A percentile compares a stretch with the other conserved stretches of the same genome.
phyloP scores from a whole-genome alignment of 1,140 invertebrate species.

The Drosophila eugracilis region DNA sequence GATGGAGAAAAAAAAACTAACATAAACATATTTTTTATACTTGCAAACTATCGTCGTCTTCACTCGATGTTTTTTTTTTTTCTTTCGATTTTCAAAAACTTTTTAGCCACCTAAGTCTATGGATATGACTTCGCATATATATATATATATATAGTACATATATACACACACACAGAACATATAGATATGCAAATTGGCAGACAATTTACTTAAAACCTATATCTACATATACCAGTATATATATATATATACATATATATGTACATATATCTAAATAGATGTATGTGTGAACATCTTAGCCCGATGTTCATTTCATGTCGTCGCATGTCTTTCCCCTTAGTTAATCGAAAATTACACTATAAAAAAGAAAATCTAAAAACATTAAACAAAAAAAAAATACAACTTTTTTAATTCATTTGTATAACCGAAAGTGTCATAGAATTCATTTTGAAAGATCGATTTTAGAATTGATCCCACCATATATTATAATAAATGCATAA shows the following conservation, averaged over 20 bases:
- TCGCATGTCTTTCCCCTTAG: constrained; percentile 45
- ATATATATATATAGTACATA: constrained; percentile 8
- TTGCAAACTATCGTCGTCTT: constrained; percentile 35
- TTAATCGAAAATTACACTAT: constrained; percentile 33
- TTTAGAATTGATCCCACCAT: constrained; percentile 28
- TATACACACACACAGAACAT: constrained; percentile 10
- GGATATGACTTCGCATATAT: constrained; percentile 27
- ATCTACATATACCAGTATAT: constrained; percentile 31
- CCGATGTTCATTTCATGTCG: constrained; percentile 26
- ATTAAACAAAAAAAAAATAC: constrained; percentile 17
- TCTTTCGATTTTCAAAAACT: constrained; percentile 18
- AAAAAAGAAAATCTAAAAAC: constrained; percentile 9
- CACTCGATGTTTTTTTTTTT: no score
- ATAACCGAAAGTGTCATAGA: constrained; percentile 50
- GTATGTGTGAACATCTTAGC: constrained; percentile 14
- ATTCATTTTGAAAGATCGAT: constrained; percentile 35
- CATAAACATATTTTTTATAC: constrained; percentile 43
- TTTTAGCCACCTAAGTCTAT: constrained; percentile 15
- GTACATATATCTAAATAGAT: constrained; percentile 29
- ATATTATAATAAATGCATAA: constrained; percentile 44
- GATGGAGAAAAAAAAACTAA: constrained; percentile 1
- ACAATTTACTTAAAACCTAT: constrained; percentile 45
- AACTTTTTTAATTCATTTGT: constrained; percentile 41
- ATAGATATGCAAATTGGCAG: constrained; percentile 43
- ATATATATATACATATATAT: constrained; percentile 22